These are phyloP conservation scores for Bellardia bayeri DNA, from an alignment of 2,888 invertebrate genomes.

Conservation along the genomic window DNA sequence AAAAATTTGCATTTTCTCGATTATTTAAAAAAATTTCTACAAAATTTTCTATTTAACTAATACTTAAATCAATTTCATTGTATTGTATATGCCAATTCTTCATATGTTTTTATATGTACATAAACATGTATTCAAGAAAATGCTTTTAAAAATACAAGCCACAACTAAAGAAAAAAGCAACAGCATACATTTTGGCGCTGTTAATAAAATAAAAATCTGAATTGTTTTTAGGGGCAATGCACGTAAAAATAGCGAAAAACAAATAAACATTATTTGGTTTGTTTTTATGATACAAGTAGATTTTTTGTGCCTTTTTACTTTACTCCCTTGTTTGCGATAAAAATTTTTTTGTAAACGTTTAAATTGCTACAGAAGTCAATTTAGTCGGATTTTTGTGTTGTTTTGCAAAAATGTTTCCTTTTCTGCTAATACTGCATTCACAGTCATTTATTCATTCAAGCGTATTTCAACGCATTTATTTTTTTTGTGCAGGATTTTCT, in stretches of 20 bases:
- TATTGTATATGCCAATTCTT: too few relatives aligned
- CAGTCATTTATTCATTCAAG: conserved; percentile 27
- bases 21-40: too few relatives aligned
- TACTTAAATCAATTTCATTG: too few relatives aligned
- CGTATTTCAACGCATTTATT: conserved; percentile 12
- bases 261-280: neutral
- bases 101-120: too few relatives aligned
- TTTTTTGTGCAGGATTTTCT: neutral
- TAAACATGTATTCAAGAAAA: neutral
- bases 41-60: too few relatives aligned
- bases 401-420: neutral
- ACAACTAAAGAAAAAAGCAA: neutral
- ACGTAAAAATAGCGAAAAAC: neutral
- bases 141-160: neutral
- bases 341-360: neutral
- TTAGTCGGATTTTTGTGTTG: conserved; percentile 19
- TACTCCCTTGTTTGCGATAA: neutral
- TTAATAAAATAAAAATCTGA: conserved; percentile 31
- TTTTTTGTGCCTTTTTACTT: neutral
- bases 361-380: conserved; percentile 47
- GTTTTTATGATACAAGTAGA: neutral
- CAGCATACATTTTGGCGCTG: conserved; percentile 25
- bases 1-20: too few relatives aligned
- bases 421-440: conserved; percentile 38
- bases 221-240: conserved; percentile 13